Conservation (phyloP, 2,888 invertebrate genomes). For the Lutraria lutraria region DNA sequence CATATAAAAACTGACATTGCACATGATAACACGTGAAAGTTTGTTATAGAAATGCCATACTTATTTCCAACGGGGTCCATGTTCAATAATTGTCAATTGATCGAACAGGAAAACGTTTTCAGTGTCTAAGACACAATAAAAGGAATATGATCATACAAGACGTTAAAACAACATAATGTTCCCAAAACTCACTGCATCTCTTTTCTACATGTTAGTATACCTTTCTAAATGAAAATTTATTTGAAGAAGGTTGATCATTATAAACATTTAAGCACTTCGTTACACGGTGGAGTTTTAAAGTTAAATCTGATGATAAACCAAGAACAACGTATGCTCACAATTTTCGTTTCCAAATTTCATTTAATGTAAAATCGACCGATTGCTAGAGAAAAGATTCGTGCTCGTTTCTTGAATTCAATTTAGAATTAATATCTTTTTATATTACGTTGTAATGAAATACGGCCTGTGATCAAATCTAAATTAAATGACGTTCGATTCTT, state of each 20-base stretch:
- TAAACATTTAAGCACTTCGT: not conserved
- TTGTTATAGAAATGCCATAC: too few relatives aligned
- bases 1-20: too few relatives aligned
- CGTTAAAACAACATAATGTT: too few relatives aligned
- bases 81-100: too few relatives aligned
- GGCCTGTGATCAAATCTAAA: slow-evolving; percentile 34
- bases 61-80: too few relatives aligned
- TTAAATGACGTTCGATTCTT: slow-evolving; percentile 40
- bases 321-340: not conserved
- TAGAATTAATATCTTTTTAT: slow-evolving; percentile 27
- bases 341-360: not conserved
- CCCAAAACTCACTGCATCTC: too few relatives aligned
- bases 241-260: not conserved
- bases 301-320: not conserved
- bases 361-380: not conserved
- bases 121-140: too few relatives aligned
- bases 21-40: too few relatives aligned
- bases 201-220: too few relatives aligned
- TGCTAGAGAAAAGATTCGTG: not conserved
- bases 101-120: too few relatives aligned
- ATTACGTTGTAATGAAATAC: slow-evolving; percentile 11
- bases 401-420: not conserved
- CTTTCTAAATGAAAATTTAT: too few relatives aligned
- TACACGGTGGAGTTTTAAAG: not conserved
- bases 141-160: too few relatives aligned